Percentiles rank a stretch among this genome's conserved stretches.
phyloP scores from a whole-genome alignment of 2,888 invertebrate species.

The Alsophila aescularia region DNA sequence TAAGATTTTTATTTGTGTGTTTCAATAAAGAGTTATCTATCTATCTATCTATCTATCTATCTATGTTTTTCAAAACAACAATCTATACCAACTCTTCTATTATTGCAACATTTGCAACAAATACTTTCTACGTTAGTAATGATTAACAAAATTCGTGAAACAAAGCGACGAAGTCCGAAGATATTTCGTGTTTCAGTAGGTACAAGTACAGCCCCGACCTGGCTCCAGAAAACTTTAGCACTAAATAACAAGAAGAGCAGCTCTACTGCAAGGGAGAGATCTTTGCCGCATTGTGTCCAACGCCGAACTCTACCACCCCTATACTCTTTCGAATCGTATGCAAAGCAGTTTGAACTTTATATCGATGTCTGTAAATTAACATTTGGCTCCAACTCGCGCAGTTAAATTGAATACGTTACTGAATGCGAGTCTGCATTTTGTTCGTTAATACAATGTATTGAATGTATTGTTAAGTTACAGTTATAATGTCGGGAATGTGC shows the following conservation, averaged over 20 bases:
- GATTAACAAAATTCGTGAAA: constrained; percentile 24
- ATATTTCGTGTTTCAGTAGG: constrained; percentile 4
- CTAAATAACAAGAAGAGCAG: constrained; percentile 31
- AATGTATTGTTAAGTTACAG: constrained; percentile 4
- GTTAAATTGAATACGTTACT: constrained; percentile 34
- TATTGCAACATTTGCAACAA: too few species aligned
- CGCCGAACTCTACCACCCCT: constrained; percentile 20
- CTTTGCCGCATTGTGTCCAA: constrained; percentile 39
- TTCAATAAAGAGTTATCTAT: too few species aligned
- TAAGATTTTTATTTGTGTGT: too few species aligned
- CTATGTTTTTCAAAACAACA: too few species aligned
- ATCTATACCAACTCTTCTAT: too few species aligned
- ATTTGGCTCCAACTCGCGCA: constrained; percentile 27
- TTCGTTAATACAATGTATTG: constrained; percentile 32
- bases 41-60: too few species aligned
- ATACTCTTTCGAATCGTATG: constrained; percentile 32
- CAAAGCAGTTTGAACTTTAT: constrained; percentile 42
- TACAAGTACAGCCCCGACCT: constrained; percentile 13
- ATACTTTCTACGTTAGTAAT: constrained; percentile 29
- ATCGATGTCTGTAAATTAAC: constrained; percentile 32
- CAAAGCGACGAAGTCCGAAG: neutral
- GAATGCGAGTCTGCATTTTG: constrained; percentile 37
- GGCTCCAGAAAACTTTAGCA: constrained; percentile 34
- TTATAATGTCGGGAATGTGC: constrained; percentile 12
- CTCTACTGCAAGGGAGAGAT: constrained; percentile 16